Conservation (phyloP, 2,797 vertebrate species). For the Acanthornis magna region DNA sequence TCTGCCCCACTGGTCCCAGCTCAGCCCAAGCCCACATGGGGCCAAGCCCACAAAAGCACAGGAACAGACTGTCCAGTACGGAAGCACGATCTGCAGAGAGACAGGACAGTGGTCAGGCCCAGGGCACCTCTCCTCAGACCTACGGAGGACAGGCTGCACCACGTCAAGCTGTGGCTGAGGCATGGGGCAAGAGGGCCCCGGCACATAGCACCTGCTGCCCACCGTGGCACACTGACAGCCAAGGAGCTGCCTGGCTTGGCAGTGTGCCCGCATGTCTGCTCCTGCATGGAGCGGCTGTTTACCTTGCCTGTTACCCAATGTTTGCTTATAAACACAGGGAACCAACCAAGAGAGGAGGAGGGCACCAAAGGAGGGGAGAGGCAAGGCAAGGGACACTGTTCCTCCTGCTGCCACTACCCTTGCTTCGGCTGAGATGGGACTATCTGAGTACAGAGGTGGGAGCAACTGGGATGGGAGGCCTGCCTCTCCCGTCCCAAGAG, state of each 20-base stretch:
- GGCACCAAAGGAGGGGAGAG: not conserved
- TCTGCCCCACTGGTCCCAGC: not conserved
- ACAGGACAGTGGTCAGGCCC: constrained; percentile 38
- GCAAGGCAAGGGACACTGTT: not conserved
- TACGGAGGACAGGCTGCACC: not conserved
- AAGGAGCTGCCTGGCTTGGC: rapidly evolving
- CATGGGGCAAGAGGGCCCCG: not conserved
- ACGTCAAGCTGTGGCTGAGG: rapidly evolving
- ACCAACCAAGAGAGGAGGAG: not conserved
- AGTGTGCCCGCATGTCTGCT: rapidly evolving
- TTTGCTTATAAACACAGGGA: not conserved
- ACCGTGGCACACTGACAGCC: rapidly evolving
- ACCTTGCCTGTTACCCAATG: constrained; percentile 26
- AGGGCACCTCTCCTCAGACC: not conserved
- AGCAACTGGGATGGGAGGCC: not conserved
- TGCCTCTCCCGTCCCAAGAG: not conserved
- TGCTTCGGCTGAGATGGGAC: rapidly evolving
- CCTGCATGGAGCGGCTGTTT: not conserved
- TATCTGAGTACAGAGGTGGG: not conserved
- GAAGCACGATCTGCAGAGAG: constrained; percentile 29
- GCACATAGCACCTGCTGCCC: not conserved
- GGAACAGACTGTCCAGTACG: not conserved
- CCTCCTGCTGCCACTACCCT: not conserved
- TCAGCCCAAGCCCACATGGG: constrained; percentile 32
- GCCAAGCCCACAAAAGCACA: not conserved